Evolutionary conservation across 2,113 vertebrate genomes (phyloP).

Genomic region (Circaetus cinerascens): DNA sequence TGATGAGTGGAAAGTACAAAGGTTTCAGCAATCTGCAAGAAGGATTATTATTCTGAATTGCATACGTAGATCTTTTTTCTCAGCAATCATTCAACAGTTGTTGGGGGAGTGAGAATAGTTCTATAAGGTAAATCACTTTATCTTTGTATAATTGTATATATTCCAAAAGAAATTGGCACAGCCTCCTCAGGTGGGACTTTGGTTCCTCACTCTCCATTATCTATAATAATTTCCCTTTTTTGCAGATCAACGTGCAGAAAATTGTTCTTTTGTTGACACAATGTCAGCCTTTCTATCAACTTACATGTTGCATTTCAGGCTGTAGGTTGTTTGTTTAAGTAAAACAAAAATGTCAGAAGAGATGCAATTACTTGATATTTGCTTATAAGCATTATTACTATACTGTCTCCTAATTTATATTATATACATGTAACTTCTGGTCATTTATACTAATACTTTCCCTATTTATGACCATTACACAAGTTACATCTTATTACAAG

Average conservation of each 20-base stretch:
- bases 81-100: neutral
- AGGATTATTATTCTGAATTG: neutral
- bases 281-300: neutral
- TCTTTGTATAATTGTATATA: neutral
- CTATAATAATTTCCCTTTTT: neutral
- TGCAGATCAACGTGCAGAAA: neutral
- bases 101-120: neutral
- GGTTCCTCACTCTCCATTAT: neutral
- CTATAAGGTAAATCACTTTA: neutral
- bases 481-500: neutral
- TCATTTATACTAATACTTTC: neutral
- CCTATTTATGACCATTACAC: neutral
- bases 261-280: neutral
- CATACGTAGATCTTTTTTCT: neutral
- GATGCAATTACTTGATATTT: neutral
- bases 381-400: neutral
- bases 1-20: neutral
- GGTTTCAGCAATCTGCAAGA: neutral
- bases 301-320: neutral
- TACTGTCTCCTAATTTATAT: neutral
- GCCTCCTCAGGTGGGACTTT: neutral
- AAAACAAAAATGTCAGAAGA: neutral
- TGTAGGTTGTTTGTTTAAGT: neutral
- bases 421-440: neutral
- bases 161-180: neutral